Evolutionary conservation across 2,888 invertebrate species (phyloP), one percentile per base, ranked within the genome.

Genomic region (Apocheima hispidaria): DNA sequence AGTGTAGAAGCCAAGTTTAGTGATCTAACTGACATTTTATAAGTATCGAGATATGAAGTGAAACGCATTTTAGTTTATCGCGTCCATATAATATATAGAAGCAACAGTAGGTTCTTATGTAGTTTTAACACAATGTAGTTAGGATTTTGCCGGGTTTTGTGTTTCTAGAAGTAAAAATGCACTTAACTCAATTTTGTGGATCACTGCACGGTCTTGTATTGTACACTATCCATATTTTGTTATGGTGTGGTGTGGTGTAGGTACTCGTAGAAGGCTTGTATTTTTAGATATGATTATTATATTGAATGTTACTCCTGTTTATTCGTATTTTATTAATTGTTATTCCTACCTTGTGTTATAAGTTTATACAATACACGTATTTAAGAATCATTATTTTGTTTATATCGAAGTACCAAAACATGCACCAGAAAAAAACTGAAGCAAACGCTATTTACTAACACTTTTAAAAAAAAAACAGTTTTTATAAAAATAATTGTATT

Each of bases 401-500:
- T 28, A 18, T 51, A 30, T 51, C 0, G 6, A 18, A n/a, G 21
- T 23, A 6, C 10, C 12, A 12, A 40, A 14, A 26, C 10, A 4
- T 21, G 21, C n/a, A 12, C 2, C 26, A 6, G 16, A 4, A 4
- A 4, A 14, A 35, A 35, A 35, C 33, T 12, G 4, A 33, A 30
- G 10, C 3, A 33, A 4, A 12, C 12, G 4, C 10, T n/a, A 14
- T 1, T 1, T 4, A 14, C n/a, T n/a, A n/a, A 26, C 6, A 43
- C 14, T 30, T 28, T 12, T 1, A 30, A 20, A 18, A 4, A 26
- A 51, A 49, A 28, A 21, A 9, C 4, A 16, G 0, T 36, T 26
- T 12, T 44, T 49, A 44, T 46, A 51, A 56, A 60, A 49, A 57
- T 49, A 48, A 30, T 62, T 56, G 23, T 60, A 60, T 20, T 62